These are phyloP conservation scores for Diplodus sargus DNA, from an alignment of 2,797 vertebrate species.

Conservation along the genomic window DNA sequence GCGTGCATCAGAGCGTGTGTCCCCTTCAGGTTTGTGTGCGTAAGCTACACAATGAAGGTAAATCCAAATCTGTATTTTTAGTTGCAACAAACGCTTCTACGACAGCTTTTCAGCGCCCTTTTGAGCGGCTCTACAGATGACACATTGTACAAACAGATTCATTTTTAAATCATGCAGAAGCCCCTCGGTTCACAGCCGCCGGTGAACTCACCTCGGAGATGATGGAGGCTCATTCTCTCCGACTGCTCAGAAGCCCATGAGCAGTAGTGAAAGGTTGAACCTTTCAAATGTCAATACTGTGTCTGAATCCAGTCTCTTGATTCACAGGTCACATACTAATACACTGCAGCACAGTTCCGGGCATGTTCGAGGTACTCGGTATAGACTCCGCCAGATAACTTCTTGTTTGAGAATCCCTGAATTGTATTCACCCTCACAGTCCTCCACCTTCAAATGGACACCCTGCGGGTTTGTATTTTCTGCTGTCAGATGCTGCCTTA, in stretches of 20 bases:
- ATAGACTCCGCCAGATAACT: conserved; percentile 40
- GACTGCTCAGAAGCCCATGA: conserved; percentile 21
- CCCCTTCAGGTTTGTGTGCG: neutral
- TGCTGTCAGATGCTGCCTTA: conserved; percentile 64
- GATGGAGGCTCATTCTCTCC: neutral
- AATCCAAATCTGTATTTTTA: neutral
- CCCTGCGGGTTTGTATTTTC: conserved; percentile 66
- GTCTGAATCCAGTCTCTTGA: conserved; percentile 38
- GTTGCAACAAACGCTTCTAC: neutral
- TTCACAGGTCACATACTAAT: conserved; percentile 67
- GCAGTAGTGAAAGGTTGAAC: conserved; percentile 36
- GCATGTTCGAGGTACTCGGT: conserved; percentile 42
- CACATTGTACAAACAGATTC: neutral
- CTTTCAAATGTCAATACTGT: conserved; percentile 66
- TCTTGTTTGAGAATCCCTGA: conserved; percentile 53
- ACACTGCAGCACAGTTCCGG: conserved; percentile 42
- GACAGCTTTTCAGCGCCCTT: neutral
- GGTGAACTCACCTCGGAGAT: neutral
- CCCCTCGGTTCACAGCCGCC: neutral
- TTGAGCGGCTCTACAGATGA: neutral
- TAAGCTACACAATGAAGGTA: neutral
- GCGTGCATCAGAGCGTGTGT: neutral
- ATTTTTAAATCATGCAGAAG: conserved; percentile 13
- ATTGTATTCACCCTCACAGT: conserved; percentile 72
- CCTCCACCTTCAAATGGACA: conserved; percentile 56